Conservation (phyloP, 1,140 invertebrate genomes). For the Drosophila bipectinata region DNA sequence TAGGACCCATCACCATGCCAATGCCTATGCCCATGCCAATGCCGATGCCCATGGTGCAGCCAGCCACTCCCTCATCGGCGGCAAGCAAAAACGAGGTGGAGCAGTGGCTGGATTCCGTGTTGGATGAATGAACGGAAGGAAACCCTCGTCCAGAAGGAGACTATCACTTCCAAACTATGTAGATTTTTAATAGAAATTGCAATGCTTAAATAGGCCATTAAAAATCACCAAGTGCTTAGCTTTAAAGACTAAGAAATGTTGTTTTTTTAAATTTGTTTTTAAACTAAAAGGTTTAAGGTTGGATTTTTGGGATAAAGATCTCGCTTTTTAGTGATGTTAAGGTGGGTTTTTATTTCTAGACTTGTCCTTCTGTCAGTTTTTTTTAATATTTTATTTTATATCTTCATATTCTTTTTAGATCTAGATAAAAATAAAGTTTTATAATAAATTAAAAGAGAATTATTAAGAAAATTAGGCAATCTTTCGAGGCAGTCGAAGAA, state of each 20-base stretch:
- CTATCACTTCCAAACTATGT: background rate
- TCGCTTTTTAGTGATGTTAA: too few species aligned
- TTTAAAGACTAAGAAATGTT: background rate
- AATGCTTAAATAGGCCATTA: constrained; percentile 8
- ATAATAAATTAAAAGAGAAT: too few species aligned
- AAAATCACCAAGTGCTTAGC: constrained; percentile 11
- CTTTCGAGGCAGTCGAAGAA: too few species aligned
- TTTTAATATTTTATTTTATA: too few species aligned
- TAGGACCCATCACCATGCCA: constrained; percentile 19
- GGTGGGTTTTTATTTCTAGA: too few species aligned
- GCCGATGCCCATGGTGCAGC: constrained; percentile 42
- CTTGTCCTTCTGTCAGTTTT: too few species aligned
- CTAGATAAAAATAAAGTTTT: too few species aligned
- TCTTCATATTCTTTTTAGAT: too few species aligned
- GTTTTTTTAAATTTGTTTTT: background rate
- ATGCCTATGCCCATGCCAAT: constrained; percentile 45
- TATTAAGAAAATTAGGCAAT: too few species aligned
- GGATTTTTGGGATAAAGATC: too few species aligned
- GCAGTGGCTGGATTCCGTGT: constrained; percentile 76
- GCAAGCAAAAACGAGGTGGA: constrained; percentile 76
- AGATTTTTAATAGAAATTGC: background rate
- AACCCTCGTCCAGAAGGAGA: background rate
- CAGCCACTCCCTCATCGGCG: constrained; percentile 43
- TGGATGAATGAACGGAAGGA: constrained; percentile 57
- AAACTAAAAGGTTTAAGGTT: background rate